Evolutionary conservation across 2,888 invertebrate species (phyloP).

Genomic region (Schizotus pectinicornis): DNA sequence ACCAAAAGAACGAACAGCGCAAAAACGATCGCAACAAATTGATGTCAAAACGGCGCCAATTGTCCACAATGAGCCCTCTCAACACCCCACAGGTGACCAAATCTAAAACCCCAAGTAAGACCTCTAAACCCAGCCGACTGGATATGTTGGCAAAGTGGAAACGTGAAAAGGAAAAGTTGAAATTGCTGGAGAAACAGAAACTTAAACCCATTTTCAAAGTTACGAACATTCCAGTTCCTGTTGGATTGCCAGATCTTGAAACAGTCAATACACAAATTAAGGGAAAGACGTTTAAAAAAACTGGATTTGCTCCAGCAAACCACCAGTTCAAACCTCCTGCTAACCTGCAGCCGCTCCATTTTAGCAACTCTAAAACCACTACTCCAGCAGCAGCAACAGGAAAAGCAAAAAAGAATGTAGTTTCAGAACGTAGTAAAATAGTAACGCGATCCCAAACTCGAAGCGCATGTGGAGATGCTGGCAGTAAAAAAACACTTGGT

Average conservation of each 20-base stretch:
- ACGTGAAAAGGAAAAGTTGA: constrained; percentile 41
- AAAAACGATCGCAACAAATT: too few relatives aligned
- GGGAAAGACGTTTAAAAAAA: constrained; percentile 38
- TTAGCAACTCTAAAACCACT: constrained; percentile 25
- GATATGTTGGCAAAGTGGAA: constrained; percentile 49
- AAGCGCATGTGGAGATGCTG: background rate
- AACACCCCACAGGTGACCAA: too few relatives aligned
- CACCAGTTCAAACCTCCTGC: constrained; percentile 62
- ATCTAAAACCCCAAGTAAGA: too few relatives aligned
- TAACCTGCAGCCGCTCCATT: constrained; percentile 45
- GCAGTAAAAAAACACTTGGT: background rate
- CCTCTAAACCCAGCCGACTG: constrained; percentile 19
- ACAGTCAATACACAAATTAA: constrained; percentile 45
- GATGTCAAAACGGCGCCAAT: too few relatives aligned
- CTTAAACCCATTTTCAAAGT: constrained; percentile 51
- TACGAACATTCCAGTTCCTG: constrained; percentile 33
- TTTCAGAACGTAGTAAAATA: background rate
- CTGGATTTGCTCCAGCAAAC: constrained; percentile 62
- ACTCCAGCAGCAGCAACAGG: background rate
- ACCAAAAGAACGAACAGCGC: too few relatives aligned
- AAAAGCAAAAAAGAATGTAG: background rate
- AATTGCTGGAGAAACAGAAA: constrained; percentile 35
- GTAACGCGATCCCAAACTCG: background rate
- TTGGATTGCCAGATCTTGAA: constrained; percentile 38
- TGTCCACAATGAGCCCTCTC: too few relatives aligned